phyloP scores from a whole-genome alignment of 2,797 vertebrate genomes.

The Parauchenoglanis punctatus region DNA sequence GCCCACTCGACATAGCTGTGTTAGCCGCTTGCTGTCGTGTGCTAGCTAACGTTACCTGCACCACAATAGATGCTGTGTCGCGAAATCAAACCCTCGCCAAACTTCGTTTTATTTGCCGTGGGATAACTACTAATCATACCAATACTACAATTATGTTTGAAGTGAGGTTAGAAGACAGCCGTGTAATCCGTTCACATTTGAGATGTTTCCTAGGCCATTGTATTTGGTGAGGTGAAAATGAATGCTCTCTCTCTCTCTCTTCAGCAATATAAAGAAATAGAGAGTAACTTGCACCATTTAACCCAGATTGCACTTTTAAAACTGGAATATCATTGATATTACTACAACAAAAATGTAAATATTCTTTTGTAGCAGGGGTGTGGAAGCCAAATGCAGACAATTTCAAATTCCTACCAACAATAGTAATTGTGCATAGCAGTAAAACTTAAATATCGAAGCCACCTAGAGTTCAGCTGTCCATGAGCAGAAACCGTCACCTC shows the following conservation, averaged over 20 bases:
- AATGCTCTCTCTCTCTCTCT: background rate
- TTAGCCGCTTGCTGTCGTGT: constrained; percentile 1
- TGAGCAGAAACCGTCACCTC: background rate
- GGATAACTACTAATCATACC: accelerated
- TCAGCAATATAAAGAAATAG: background rate
- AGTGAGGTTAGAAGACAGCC: background rate
- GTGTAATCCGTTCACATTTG: background rate
- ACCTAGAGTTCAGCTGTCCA: background rate
- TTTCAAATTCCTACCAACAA: background rate
- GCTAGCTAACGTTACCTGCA: background rate
- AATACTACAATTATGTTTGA: background rate
- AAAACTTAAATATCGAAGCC: background rate
- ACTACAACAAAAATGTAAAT: background rate
- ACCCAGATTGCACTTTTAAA: background rate
- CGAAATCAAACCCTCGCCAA: background rate
- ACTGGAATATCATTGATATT: background rate
- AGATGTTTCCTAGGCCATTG: background rate
- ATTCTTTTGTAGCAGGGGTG: background rate
- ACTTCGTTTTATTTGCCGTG: background rate
- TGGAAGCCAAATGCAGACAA: background rate
- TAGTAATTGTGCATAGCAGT: too few species aligned
- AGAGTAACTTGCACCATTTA: background rate
- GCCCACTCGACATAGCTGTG: background rate
- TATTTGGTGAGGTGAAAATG: background rate
- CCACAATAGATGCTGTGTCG: constrained; percentile 18